Conservation (phyloP, 64 coral and sea anemone species). For the Montipora efflorescens region DNA sequence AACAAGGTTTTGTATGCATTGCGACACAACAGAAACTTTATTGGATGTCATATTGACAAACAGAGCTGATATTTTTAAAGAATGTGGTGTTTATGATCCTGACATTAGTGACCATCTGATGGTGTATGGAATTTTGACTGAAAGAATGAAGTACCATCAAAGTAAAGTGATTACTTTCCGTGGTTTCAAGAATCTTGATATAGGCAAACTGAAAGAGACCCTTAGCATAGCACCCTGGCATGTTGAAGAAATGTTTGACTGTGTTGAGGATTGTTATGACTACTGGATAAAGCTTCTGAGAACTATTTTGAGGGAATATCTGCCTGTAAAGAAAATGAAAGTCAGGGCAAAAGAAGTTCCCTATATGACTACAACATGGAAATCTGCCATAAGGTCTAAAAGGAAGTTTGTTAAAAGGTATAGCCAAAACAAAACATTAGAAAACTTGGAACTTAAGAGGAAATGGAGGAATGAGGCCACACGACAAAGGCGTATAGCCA, state of each 20-base stretch:
- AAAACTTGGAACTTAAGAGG: constrained; percentile 4
- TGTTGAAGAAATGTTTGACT: background rate
- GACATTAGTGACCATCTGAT: constrained; percentile 16
- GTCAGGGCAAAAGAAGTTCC: constrained; percentile 10
- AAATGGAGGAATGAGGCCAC: constrained; percentile 61
- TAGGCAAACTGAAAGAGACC: constrained; percentile 17
- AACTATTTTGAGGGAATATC: background rate
- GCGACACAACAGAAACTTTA: constrained; percentile 4
- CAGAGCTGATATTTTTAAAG: constrained; percentile 20
- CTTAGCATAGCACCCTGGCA: background rate
- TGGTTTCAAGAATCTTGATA: background rate
- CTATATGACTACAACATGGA: constrained; percentile 21
- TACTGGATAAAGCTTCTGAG: constrained; percentile 12
- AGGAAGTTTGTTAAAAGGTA: background rate
- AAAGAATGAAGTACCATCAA: constrained; percentile 15
- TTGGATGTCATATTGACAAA: constrained; percentile 35
- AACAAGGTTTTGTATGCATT: too few relatives aligned
- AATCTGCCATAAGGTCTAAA: background rate
- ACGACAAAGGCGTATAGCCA: constrained; percentile 45
- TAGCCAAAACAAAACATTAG: background rate
- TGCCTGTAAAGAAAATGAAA: constrained; percentile 28
- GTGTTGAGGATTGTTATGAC: background rate
- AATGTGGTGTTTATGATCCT: constrained; percentile 17
- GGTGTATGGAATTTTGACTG: background rate
- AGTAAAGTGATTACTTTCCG: constrained; percentile 26